Conservation (phyloP, 1,140 invertebrate species). For the Cyphomyrmex costatus region DNA sequence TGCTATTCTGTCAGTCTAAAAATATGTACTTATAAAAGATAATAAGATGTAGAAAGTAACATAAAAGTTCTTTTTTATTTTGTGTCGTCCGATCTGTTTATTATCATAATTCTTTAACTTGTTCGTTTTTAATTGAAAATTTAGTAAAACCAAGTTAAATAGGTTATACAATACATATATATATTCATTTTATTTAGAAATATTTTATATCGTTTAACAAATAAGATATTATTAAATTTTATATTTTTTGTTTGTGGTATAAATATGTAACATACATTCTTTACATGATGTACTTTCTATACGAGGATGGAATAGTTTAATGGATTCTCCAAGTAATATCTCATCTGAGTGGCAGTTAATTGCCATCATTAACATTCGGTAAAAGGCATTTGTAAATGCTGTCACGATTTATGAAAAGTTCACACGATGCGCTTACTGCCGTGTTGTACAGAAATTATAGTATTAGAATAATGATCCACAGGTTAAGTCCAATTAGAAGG, state of each 20-base stretch:
- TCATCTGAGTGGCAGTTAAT: slow-evolving; percentile 2
- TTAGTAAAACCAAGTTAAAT: not conserved
- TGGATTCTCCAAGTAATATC: slow-evolving; percentile 5
- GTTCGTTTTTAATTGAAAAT: not conserved
- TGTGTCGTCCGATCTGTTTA: not conserved
- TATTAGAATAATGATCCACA: slow-evolving; percentile 45
- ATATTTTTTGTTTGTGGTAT: not conserved
- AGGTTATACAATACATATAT: too few relatives aligned
- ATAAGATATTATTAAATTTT: not conserved
- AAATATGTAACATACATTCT: not conserved
- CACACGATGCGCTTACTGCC: not conserved
- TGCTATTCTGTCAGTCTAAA: not conserved
- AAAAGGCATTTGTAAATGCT: slow-evolving; percentile 31
- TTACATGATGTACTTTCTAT: not conserved
- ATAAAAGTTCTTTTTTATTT: not conserved
- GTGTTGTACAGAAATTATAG: not conserved
- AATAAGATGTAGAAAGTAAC: too few relatives aligned
- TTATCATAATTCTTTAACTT: not conserved
- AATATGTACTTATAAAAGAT: not conserved
- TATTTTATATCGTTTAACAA: not conserved
- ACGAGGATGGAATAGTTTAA: not conserved
- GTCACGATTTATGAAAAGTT: slow-evolving; percentile 47
- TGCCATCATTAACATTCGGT: slow-evolving; percentile 17
- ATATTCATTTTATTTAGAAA: too few relatives aligned
- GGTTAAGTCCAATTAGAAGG: slow-evolving; percentile 46